Conservation (phyloP, 2,113 vertebrate species). For the Acrocephalus arundinaceus region DNA sequence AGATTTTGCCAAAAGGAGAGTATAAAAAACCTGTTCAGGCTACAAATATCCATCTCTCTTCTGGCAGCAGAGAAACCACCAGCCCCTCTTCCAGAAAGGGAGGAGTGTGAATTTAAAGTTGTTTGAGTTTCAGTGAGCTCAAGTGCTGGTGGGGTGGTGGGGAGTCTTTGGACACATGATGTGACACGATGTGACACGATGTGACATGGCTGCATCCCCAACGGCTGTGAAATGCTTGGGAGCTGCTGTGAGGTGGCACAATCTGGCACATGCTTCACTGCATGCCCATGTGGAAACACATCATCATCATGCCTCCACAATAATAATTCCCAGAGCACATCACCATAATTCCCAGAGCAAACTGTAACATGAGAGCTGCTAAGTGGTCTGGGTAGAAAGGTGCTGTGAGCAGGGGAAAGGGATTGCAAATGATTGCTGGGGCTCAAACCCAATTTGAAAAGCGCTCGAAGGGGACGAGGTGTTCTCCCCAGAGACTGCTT, state of each 20-base stretch:
- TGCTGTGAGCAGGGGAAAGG: not conserved
- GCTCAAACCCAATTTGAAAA: not conserved
- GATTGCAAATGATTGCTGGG: accelerated
- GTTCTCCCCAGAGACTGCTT: not conserved
- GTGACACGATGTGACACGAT: accelerated
- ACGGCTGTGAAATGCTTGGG: accelerated
- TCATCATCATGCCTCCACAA: not conserved
- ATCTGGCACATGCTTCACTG: accelerated
- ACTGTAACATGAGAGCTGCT: not conserved
- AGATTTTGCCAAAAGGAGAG: conserved; percentile 53
- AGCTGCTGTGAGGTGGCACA: not conserved
- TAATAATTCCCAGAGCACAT: not conserved
- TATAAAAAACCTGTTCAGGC: conserved; percentile 28
- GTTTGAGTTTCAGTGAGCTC: not conserved
- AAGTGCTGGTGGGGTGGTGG: not conserved
- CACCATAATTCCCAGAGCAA: not conserved
- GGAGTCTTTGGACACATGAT: not conserved
- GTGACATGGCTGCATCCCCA: accelerated
- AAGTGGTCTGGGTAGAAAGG: not conserved
- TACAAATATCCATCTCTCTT: conserved; percentile 30
- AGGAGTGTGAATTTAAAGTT: not conserved
- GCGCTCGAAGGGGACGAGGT: accelerated
- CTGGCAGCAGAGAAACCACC: conserved; percentile 19
- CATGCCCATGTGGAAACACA: not conserved
- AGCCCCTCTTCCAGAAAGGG: conserved; percentile 16